These are phyloP conservation scores for Xiphydria camelus DNA, from an alignment of 2,888 invertebrate genomes.

Conservation along the genomic window DNA sequence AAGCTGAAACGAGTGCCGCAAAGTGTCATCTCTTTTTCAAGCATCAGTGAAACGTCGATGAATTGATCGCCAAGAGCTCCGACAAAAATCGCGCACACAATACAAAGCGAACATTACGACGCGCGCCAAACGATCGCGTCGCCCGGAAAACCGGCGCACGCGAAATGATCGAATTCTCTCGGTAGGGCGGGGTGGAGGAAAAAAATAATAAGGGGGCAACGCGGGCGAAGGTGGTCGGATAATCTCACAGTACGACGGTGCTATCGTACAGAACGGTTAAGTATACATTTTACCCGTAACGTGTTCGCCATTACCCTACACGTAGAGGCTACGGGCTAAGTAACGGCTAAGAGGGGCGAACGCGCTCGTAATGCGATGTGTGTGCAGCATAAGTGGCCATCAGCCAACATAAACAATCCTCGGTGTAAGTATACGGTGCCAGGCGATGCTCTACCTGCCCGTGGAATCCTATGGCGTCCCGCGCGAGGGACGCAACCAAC, in stretches of 20 bases:
- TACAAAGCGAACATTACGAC: too few species aligned
- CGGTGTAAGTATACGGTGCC: constrained; percentile 54
- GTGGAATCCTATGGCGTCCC: constrained; percentile 32
- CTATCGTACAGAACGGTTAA: constrained; percentile 42
- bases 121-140: constrained; percentile 13
- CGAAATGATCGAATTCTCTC: constrained; percentile 21
- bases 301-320: constrained; percentile 58
- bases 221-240: constrained; percentile 20
- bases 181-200: constrained; percentile 31
- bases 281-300: constrained; percentile 59
- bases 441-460: constrained; percentile 32
- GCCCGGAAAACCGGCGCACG: not conserved
- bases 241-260: constrained; percentile 16
- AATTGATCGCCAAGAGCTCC: constrained; percentile 11
- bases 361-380: constrained; percentile 49
- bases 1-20: too few species aligned
- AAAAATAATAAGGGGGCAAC: constrained; percentile 38
- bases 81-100: too few species aligned
- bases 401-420: constrained; percentile 59
- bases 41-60: constrained; percentile 16
- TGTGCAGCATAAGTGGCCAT: constrained; percentile 57
- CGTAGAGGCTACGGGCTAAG: constrained; percentile 51
- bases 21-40: constrained; percentile 18
- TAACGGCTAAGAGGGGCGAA: constrained; percentile 34
- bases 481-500: constrained; percentile 18